Evolutionary conservation across 2,113 vertebrate species (phyloP).

Genomic region (Oncorhynchus masou): DNA sequence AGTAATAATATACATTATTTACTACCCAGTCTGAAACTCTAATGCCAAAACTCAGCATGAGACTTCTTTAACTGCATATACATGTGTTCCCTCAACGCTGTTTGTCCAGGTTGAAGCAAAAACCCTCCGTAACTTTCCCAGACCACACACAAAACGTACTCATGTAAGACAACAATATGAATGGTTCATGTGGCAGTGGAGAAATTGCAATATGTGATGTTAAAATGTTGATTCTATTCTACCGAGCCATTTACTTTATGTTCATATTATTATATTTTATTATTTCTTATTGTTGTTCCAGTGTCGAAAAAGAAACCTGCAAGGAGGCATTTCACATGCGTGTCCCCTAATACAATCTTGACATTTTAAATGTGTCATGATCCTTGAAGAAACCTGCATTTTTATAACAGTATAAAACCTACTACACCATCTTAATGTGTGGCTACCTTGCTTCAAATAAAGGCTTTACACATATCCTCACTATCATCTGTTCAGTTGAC

Average conservation of each 20-base stretch:
- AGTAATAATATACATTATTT: constrained; percentile 11
- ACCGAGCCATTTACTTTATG: too few relatives aligned
- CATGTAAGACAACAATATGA: background rate
- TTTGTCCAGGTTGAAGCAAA: background rate
- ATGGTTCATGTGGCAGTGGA: background rate
- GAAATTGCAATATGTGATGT: too few relatives aligned
- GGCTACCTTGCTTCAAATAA: too few relatives aligned
- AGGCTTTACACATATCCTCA: too few relatives aligned
- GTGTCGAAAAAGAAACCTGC: too few relatives aligned
- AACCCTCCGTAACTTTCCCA: background rate
- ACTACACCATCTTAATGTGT: too few relatives aligned
- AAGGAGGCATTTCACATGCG: too few relatives aligned
- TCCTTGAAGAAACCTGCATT: background rate
- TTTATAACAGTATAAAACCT: too few relatives aligned
- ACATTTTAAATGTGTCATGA: background rate
- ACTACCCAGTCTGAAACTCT: background rate
- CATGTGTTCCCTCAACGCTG: background rate
- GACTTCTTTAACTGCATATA: background rate
- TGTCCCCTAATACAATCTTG: background rate
- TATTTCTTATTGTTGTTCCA: too few relatives aligned
- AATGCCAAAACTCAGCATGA: constrained; percentile 2
- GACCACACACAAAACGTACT: background rate
- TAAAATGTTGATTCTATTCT: too few relatives aligned
- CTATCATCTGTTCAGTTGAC: background rate
- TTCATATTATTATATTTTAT: too few relatives aligned